Evolutionary conservation across 1,140 invertebrate species (phyloP), one percentile per base, ranked within the genome.

Genomic region (Eurytemora carolleeae): DNA sequence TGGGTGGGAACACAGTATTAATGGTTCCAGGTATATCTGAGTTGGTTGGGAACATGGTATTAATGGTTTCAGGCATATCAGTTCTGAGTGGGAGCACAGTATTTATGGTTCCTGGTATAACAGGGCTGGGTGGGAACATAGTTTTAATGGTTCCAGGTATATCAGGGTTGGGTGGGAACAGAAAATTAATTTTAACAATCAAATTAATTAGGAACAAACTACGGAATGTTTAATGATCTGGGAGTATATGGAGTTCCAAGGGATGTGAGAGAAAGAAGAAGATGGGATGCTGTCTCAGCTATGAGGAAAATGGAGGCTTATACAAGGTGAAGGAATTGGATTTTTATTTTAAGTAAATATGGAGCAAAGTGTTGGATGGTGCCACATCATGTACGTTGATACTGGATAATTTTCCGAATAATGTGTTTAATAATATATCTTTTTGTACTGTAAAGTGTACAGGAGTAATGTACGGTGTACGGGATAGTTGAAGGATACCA

Each of bases 171-270:
- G 63, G 70, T 65, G 64, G 65, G 31, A n/a, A n/a, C n/a, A n/a
- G n/a, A n/a, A n/a, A n/a, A n/a, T n/a, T n/a, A n/a, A n/a, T n/a
- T n/a, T n/a, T n/a, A n/a, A n/a, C n/a, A n/a, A n/a, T n/a, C n/a
- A n/a, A n/a, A n/a, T n/a, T 44, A 44, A 12, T 12, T 44, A 44
- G 58, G 64, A 2, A 22, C 67, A 3, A 64, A 63, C 44, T 67
- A 65, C 59, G 68, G 73, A 1, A 76, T 77, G 72, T 77, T 76
- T 65, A 77, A 77, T 65, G 76, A 77, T 67, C 67, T 78, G 26
- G 77, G 77, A 1, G 74, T 78, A 17, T 78, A 78, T 66, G 77
- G 77, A n/a, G 76, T 78, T 12, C 77, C 77, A 15, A 74, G 71
- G n/a, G 70, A 69, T 61, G 74, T 78, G 2, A 72, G 72, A 65